A percentile compares a stretch with the other conserved stretches of the same genome.
Evolutionary conservation across 1,140 invertebrate species (phyloP).

Genomic region (Leptonema lineaticorne): DNA sequence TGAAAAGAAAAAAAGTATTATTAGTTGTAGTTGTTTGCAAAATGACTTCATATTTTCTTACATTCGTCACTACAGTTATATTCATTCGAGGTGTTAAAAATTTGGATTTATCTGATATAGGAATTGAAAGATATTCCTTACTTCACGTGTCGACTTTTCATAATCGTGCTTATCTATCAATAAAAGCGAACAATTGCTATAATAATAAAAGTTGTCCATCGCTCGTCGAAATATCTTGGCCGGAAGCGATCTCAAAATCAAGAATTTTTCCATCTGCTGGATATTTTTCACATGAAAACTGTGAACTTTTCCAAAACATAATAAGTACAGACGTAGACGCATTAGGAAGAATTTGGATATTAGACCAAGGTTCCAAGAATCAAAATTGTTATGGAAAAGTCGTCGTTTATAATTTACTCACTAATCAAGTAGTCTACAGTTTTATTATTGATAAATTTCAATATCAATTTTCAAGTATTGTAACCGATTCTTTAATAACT

Average conservation of each 20-base stretch:
- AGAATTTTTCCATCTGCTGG: conserved; percentile 22
- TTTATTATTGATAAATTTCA: conserved; percentile 13
- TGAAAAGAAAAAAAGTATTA: too few relatives aligned
- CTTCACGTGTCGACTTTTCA: conserved; percentile 27
- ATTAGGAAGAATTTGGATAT: conserved; percentile 36
- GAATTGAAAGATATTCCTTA: conserved; percentile 27
- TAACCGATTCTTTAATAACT: conserved; percentile 10
- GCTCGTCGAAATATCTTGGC: conserved; percentile 32
- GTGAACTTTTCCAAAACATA: conserved; percentile 29
- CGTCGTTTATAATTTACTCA: conserved; percentile 28
- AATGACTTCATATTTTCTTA: too few relatives aligned
- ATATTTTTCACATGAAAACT: conserved; percentile 12
- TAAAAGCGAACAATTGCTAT: conserved; percentile 3
- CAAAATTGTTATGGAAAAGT: conserved; percentile 32
- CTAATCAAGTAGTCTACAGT: conserved; percentile 18
- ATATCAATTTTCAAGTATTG: conserved; percentile 21
- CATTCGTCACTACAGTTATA: too few relatives aligned
- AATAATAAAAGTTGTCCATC: conserved; percentile 14
- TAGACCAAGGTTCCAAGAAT: conserved; percentile 28
- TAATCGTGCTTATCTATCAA: conserved; percentile 35
- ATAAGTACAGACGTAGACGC: conserved; percentile 33
- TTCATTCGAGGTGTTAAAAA: too few relatives aligned
- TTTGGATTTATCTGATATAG: conserved; percentile 34
- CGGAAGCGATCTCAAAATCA: conserved; percentile 19
- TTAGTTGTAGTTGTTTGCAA: too few relatives aligned